phyloP scores from a whole-genome alignment of 1,140 invertebrate species.

The Ceratitis capitata region DNA sequence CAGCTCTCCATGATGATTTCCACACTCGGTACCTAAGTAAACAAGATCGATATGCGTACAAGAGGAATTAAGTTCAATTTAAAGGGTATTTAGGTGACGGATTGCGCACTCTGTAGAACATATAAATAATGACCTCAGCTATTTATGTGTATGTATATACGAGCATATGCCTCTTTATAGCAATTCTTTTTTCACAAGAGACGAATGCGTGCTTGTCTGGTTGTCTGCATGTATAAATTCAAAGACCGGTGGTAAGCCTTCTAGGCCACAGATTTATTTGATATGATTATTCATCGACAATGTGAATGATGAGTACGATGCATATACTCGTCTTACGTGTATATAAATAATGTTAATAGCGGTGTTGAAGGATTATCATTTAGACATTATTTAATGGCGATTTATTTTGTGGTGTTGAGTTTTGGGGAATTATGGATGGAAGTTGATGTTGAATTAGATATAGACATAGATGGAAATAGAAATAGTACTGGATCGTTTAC shows the following conservation, averaged over 20 bases:
- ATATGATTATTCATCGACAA: neutral
- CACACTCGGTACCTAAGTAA: too few relatives aligned
- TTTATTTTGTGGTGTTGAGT: neutral
- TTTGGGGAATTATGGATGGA: neutral
- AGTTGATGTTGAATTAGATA: neutral
- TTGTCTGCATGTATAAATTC: neutral
- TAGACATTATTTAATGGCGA: neutral
- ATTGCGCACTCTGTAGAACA: neutral
- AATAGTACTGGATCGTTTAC: too few relatives aligned
- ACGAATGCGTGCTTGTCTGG: neutral
- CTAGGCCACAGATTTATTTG: neutral
- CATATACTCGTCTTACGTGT: neutral
- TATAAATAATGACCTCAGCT: neutral
- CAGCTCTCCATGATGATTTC: neutral
- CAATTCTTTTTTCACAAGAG: neutral
- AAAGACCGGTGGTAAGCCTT: neutral
- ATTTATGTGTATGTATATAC: too few relatives aligned
- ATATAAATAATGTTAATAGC: neutral
- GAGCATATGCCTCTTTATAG: neutral
- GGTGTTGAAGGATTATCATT: conserved; percentile 9
- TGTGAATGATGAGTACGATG: neutral
- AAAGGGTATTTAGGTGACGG: conserved; percentile 35
- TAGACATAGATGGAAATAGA: too few relatives aligned
- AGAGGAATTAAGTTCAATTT: conserved; percentile 38
- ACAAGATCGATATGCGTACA: conserved; percentile 18